Base-by-base conservation (phyloP, 2,797 vertebrate genomes). In the Margarornis squamiger region DNA sequence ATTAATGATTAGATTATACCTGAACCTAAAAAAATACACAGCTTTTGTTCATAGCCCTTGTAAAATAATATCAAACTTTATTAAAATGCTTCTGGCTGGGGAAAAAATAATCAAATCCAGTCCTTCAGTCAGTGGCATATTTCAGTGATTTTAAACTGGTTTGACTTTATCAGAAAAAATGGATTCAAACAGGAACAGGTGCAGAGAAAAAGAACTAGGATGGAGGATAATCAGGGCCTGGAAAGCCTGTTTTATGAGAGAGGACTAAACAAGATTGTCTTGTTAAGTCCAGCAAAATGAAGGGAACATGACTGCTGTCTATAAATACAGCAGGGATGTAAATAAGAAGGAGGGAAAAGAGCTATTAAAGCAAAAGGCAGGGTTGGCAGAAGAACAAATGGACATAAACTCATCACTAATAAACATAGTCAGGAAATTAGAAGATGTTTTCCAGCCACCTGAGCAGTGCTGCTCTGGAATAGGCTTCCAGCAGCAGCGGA, bases 181-280 rank as follows among this genome's bases (percentile, higher is more conserved):
- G 27, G 79, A 89, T 87, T 96, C 72, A 85, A 96, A 77, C 21
- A 91, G 68, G 87, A 92, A 78, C 94, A 95, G 95, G 94, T 97
- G 93, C 91, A 89, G 81, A 77, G 72, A 88, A 90, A 86, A 95
- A 49, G 45, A 85, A 14, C 52, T 15, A 83, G 54, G 39, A 90
- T 58, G 57, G 76, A 85, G 75, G 59, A 63, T 72, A 95, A 91
- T 80, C 78, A 91, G 55, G 62, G 22, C 61, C 72, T 90, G 75
- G 78, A 87, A 92, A 96, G 45, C 65, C 75, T 75, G 30, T 87
- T 92, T 95, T 93, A 93, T 91, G 72, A 83, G 81, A 81, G 55
- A 55, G n/a, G 58, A 43, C 89, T 90, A 48, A 77, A 91, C 76
- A 68, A 93, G 84, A 74, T 87, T 80, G 88, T 52, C 57, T 97